Percentiles rank a stretch among this genome's conserved stretches.
phyloP scores from a whole-genome alignment of 2,797 vertebrate species.

The Microcaecilia unicolor region DNA sequence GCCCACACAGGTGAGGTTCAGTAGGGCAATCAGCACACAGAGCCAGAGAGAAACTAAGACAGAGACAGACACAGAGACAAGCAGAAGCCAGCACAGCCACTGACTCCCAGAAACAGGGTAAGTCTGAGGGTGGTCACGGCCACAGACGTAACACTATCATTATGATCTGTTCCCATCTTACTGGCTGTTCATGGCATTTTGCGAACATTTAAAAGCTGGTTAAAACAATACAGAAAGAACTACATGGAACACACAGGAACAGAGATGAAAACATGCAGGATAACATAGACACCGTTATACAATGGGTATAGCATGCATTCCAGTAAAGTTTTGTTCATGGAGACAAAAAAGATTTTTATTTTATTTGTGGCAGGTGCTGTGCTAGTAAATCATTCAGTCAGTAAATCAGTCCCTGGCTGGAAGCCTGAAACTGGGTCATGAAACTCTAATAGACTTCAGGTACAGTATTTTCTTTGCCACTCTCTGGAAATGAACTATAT shows the following conservation, averaged over 20 bases:
- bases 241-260: neutral
- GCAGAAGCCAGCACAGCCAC: too few relatives aligned
- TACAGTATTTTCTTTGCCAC: neutral
- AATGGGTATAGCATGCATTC: neutral
- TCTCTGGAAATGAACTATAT: conserved; percentile 6
- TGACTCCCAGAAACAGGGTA: too few relatives aligned
- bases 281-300: conserved; percentile 7
- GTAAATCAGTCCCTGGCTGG: conserved; percentile 12
- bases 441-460: conserved; percentile 4
- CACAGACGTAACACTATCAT: too few relatives aligned
- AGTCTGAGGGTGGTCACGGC: too few relatives aligned
- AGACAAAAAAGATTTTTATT: neutral
- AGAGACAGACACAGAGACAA: too few relatives aligned
- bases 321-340: neutral
- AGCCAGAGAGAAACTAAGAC: too few relatives aligned
- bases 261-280: neutral
- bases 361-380: neutral
- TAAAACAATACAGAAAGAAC: too few relatives aligned
- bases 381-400: conserved; percentile 20
- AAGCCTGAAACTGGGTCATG: conserved; percentile 5
- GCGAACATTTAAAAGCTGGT: too few relatives aligned
- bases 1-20: too few relatives aligned
- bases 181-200: too few relatives aligned
- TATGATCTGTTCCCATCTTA: too few relatives aligned
- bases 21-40: too few relatives aligned